Evolutionary conservation across 2,797 vertebrate species (phyloP).

Genomic region (Aplochiton taeniatus): DNA sequence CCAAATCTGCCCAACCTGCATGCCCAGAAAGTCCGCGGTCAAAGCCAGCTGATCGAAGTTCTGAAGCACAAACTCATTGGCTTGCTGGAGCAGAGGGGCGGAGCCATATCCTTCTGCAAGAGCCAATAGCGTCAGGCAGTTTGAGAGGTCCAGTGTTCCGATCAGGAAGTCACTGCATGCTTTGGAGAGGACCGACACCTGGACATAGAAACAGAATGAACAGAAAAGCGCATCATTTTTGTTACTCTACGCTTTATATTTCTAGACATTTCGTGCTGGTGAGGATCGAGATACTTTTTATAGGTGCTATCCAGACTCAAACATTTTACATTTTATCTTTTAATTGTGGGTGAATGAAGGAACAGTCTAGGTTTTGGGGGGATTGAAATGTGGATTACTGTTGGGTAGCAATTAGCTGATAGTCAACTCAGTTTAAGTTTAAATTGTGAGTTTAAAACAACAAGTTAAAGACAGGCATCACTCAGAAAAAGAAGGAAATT

Average conservation of each 20-base stretch:
- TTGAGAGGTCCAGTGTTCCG: slow-evolving; percentile 86
- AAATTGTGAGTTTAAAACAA: too few species aligned
- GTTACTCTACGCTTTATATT: too few species aligned
- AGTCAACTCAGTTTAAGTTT: too few species aligned
- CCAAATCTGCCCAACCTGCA: slow-evolving; percentile 65
- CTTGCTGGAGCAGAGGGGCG: slow-evolving; percentile 75
- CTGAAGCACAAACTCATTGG: slow-evolving; percentile 83
- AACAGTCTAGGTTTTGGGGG: too few species aligned
- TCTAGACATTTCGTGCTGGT: not conserved
- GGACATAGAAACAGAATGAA: slow-evolving; percentile 68
- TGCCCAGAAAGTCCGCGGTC: slow-evolving; percentile 88
- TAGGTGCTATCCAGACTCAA: too few species aligned
- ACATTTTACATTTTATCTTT: too few species aligned
- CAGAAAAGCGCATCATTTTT: not conserved
- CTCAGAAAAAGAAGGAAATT: too few species aligned
- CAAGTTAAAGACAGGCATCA: too few species aligned
- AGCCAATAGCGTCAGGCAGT: slow-evolving; percentile 88
- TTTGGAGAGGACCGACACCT: slow-evolving; percentile 85
- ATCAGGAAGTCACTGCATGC: slow-evolving; percentile 96
- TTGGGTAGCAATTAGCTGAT: too few species aligned
- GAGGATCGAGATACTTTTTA: too few species aligned
- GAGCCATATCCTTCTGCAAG: slow-evolving; percentile 92
- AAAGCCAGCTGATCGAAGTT: slow-evolving; percentile 84
- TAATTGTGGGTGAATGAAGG: too few species aligned
- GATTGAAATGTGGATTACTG: too few species aligned